Evolutionary conservation across 2,113 vertebrate genomes (phyloP).

Genomic region (Syngnathus scovelli): DNA sequence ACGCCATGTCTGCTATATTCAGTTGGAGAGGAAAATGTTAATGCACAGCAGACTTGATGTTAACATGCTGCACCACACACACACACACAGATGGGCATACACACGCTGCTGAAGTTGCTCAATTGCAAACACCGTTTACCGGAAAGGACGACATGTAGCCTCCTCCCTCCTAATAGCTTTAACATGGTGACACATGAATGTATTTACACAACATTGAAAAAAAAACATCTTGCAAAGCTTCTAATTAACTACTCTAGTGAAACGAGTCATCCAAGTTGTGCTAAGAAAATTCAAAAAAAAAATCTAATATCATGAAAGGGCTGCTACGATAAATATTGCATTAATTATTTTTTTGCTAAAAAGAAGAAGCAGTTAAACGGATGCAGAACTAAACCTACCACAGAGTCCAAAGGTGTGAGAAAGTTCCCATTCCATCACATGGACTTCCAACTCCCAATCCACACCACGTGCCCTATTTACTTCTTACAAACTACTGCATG

Average conservation of each 20-base stretch:
- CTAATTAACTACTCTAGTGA: background rate
- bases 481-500: slow-evolving; percentile 14
- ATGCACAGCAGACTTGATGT: slow-evolving; percentile 9
- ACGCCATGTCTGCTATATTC: background rate
- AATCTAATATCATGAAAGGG: background rate
- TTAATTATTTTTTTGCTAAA: background rate
- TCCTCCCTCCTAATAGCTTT: slow-evolving; percentile 13
- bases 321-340: background rate
- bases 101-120: slow-evolving; percentile 1
- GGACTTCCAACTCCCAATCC: background rate
- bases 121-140: slow-evolving; percentile 9
- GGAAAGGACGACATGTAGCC: slow-evolving; percentile 2
- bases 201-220: slow-evolving; percentile 11
- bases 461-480: slow-evolving; percentile 4
- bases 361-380: background rate
- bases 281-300: background rate
- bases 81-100: background rate
- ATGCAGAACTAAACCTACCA: slow-evolving; percentile 8
- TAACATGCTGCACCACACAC: slow-evolving; percentile 14
- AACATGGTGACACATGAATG: slow-evolving; percentile 10
- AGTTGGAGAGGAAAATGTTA: background rate
- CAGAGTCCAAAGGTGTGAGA: background rate
- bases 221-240: background rate
- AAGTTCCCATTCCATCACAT: background rate
- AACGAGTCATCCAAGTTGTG: background rate